Evolutionary conservation across 2,888 invertebrate species (phyloP).

Genomic region (Bellardia bayeri): DNA sequence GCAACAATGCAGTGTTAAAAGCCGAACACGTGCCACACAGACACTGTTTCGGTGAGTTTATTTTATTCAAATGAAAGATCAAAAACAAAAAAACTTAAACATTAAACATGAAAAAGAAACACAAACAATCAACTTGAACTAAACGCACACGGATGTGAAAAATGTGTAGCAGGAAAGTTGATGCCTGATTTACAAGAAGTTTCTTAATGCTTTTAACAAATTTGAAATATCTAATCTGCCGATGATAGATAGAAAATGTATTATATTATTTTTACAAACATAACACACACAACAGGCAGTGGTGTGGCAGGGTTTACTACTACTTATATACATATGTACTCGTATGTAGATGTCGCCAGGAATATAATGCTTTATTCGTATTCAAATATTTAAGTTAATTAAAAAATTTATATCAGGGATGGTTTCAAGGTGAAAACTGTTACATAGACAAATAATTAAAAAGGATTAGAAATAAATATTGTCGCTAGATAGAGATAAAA

Average conservation of each 20-base stretch:
- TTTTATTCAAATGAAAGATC: constrained; percentile 31
- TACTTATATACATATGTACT: no score
- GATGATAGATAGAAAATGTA: constrained; percentile 53
- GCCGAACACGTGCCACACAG: constrained; percentile 80
- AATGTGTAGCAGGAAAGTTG: neutral
- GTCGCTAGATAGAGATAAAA: no score
- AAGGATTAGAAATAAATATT: no score
- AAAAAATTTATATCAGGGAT: neutral
- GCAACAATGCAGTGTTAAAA: constrained; percentile 21
- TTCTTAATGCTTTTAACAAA: constrained; percentile 66
- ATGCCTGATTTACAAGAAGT: constrained; percentile 30
- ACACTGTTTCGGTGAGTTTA: constrained; percentile 81
- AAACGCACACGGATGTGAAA: constrained; percentile 25
- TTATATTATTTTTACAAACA: neutral
- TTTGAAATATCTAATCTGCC: constrained; percentile 56
- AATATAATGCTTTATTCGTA: no score
- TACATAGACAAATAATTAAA: no score
- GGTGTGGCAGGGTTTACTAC: neutral
- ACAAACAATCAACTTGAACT: neutral
- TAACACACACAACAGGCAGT: neutral
- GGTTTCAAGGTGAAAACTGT: no score
- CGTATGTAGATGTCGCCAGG: no score
- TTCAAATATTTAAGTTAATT: neutral
- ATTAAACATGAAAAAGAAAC: neutral
- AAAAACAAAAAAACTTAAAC: constrained; percentile 12